phyloP scores from a whole-genome alignment of 2,113 vertebrate genomes.

The Diadophis punctatus region DNA sequence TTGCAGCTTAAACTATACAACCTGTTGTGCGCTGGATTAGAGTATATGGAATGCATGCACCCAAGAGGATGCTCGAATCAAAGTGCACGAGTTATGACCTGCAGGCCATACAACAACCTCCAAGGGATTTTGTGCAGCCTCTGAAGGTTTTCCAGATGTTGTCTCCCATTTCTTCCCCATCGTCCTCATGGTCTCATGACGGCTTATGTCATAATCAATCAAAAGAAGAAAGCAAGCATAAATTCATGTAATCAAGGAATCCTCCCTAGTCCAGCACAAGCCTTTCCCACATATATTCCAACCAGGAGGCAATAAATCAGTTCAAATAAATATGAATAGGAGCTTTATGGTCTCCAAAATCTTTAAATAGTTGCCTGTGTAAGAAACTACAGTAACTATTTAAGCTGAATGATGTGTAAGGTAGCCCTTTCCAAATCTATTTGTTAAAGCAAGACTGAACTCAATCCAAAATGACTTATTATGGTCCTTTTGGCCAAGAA shows the following conservation, averaged over 20 bases:
- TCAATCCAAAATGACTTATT: background rate
- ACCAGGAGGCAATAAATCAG: background rate
- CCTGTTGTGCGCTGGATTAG: background rate
- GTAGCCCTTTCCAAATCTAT: background rate
- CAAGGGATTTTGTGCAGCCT: background rate
- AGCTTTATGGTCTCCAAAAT: background rate
- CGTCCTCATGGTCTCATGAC: background rate
- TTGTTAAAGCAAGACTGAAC: background rate
- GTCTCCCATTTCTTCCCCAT: background rate
- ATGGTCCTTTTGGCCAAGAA: constrained; percentile 1
- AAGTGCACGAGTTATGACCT: background rate
- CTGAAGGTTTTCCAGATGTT: background rate
- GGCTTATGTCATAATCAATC: background rate
- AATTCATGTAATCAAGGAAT: background rate
- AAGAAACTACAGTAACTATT: background rate
- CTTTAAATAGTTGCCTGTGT: background rate
- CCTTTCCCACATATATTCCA: background rate
- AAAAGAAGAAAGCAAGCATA: background rate
- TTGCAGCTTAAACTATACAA: background rate
- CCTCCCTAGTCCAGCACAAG: background rate
- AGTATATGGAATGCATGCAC: background rate
- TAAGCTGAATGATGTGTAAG: constrained; percentile 12
- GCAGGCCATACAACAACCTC: background rate
- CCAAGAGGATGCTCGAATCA: background rate
- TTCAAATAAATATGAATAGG: background rate